phyloP scores from a whole-genome alignment of 2,888 invertebrate genomes.

The Azorinus chamasolen region DNA sequence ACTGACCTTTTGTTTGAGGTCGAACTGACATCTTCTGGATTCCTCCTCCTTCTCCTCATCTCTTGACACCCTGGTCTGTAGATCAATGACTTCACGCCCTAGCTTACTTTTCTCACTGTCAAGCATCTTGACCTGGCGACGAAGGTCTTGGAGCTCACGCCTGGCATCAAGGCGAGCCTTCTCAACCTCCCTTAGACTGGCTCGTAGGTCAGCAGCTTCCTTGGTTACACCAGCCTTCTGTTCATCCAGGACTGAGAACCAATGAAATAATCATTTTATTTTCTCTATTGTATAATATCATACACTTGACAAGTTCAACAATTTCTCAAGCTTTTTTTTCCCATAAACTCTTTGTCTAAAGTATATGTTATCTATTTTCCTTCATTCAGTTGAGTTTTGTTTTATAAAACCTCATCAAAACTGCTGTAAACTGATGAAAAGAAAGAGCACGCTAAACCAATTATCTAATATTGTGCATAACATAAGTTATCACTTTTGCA shows the following conservation, averaged over 20 bases:
- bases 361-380: no score
- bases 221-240: slow-evolving; percentile 91
- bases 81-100: slow-evolving; percentile 85
- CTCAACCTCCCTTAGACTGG: slow-evolving; percentile 91
- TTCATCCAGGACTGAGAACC: slow-evolving; percentile 92
- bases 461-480: no score
- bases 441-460: no score
- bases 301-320: no score
- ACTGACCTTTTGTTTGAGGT: slow-evolving; percentile 86
- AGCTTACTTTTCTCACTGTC: slow-evolving; percentile 86
- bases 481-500: no score
- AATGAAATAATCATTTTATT: no score
- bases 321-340: no score
- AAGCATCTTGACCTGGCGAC: slow-evolving; percentile 86
- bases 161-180: slow-evolving; percentile 91
- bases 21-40: slow-evolving; percentile 84
- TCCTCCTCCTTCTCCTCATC: slow-evolving; percentile 87
- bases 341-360: no score
- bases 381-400: no score
- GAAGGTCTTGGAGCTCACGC: slow-evolving; percentile 89
- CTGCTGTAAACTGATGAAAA: no score
- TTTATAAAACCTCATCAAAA: no score
- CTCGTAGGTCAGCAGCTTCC: slow-evolving; percentile 92
- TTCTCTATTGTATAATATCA: no score
- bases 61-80: slow-evolving; percentile 83